phyloP scores from a whole-genome alignment of 2,888 invertebrate species.

The Drosophila meridiana region DNA sequence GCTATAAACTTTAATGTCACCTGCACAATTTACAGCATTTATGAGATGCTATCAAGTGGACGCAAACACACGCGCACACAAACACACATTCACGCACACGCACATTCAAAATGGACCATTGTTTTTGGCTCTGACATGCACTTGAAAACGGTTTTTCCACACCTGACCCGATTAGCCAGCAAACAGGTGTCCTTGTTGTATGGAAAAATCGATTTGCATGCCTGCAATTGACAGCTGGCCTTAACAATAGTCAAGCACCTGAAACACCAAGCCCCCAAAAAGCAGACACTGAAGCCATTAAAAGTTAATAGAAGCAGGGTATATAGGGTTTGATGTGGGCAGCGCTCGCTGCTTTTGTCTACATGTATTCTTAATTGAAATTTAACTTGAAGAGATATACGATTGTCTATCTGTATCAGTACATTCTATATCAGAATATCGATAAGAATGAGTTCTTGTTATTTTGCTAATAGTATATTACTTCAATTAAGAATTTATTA shows the following conservation, averaged over 20 bases:
- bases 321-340: not conserved
- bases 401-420: too few species aligned
- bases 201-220: conserved; percentile 63
- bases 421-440: too few species aligned
- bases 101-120: not conserved
- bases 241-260: conserved; percentile 17
- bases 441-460: too few species aligned
- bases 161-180: conserved; percentile 73
- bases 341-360: not conserved
- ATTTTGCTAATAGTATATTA: too few species aligned
- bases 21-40: conserved; percentile 21
- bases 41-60: conserved; percentile 45
- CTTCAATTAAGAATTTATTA: too few species aligned
- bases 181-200: conserved; percentile 41
- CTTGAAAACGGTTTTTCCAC: conserved; percentile 59
- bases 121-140: conserved; percentile 55
- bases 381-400: not conserved
- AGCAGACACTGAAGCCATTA: not conserved
- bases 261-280: conserved; percentile 2
- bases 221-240: conserved; percentile 64
- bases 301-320: not conserved
- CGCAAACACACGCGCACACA: conserved; percentile 7
- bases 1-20: conserved; percentile 50
- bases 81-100: not conserved
- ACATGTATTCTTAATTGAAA: not conserved